Percentiles rank a stretch among this genome's conserved stretches.
Conservation (phyloP, 2,888 invertebrate genomes). For the Agonopterix alstromeriana region DNA sequence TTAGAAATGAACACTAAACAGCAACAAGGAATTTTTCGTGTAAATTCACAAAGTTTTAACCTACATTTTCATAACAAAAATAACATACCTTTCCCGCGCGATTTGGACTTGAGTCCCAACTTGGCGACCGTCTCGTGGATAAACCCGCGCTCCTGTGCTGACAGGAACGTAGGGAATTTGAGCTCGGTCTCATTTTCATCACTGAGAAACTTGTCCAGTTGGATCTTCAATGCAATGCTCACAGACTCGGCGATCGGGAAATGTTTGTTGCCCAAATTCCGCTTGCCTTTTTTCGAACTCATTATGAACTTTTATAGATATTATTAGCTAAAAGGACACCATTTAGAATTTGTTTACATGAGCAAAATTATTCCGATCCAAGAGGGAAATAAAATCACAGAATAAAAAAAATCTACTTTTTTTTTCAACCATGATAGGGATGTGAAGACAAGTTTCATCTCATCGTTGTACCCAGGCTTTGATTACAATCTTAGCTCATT, state of each 20-base stretch:
- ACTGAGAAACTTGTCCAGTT: constrained; percentile 61
- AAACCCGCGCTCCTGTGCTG: constrained; percentile 86
- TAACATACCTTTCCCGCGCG: constrained; percentile 84
- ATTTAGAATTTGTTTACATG: constrained; percentile 16
- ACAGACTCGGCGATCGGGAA: constrained; percentile 70
- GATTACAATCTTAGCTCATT: no score
- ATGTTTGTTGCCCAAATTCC: constrained; percentile 55
- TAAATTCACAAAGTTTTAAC: neutral
- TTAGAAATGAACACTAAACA: no score
- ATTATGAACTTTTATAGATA: constrained; percentile 23
- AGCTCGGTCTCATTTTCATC: constrained; percentile 70
- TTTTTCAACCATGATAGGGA: neutral
- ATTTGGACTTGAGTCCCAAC: constrained; percentile 86
- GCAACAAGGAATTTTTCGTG: no score
- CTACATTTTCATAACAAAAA: neutral
- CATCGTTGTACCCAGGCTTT: no score
- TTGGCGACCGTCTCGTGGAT: constrained; percentile 83
- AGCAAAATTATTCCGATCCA: constrained; percentile 3
- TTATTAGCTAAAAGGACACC: neutral
- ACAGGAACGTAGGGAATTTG: constrained; percentile 84
- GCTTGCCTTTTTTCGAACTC: constrained; percentile 63
- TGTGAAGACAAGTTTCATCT: no score
- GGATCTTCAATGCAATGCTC: constrained; percentile 67
- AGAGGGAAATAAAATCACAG: constrained; percentile 4
- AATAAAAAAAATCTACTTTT: neutral